A percentile compares a stretch with the other conserved stretches of the same genome.
phyloP scores from a whole-genome alignment of 2,113 vertebrate genomes.

The Cathartes aura region DNA sequence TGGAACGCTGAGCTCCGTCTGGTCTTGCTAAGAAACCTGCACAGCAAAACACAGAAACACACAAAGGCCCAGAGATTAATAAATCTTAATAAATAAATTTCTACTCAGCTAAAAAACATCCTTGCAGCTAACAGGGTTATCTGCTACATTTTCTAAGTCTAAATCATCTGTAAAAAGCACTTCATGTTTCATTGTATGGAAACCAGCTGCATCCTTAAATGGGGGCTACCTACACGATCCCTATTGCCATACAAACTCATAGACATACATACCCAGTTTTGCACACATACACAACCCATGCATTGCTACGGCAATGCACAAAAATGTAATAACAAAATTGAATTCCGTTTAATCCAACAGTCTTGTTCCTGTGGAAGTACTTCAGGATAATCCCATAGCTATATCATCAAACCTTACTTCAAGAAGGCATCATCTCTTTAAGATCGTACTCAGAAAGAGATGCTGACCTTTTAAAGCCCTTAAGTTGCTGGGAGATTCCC shows the following conservation, averaged over 20 bases:
- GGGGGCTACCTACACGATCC: background rate
- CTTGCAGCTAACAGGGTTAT: background rate
- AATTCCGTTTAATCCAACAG: background rate
- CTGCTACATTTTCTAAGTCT: background rate
- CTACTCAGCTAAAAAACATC: background rate
- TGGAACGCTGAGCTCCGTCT: conserved; percentile 64
- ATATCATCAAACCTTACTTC: background rate
- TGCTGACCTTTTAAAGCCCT: background rate
- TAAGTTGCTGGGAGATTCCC: background rate
- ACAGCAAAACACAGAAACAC: background rate
- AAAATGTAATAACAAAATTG: background rate
- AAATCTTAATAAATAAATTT: background rate
- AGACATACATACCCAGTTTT: background rate
- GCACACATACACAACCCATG: background rate
- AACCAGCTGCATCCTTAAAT: background rate
- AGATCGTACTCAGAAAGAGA: background rate
- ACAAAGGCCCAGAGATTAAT: background rate
- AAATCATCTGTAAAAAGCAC: background rate
- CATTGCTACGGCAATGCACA: background rate
- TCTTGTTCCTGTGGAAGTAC: background rate
- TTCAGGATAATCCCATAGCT: background rate
- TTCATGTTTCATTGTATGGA: background rate
- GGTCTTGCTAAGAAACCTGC: conserved; percentile 68
- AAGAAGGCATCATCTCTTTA: background rate
- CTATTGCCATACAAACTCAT: background rate